Base-by-base conservation (phyloP, 2,797 vertebrate species). In the Chloroceryle amazona region DNA sequence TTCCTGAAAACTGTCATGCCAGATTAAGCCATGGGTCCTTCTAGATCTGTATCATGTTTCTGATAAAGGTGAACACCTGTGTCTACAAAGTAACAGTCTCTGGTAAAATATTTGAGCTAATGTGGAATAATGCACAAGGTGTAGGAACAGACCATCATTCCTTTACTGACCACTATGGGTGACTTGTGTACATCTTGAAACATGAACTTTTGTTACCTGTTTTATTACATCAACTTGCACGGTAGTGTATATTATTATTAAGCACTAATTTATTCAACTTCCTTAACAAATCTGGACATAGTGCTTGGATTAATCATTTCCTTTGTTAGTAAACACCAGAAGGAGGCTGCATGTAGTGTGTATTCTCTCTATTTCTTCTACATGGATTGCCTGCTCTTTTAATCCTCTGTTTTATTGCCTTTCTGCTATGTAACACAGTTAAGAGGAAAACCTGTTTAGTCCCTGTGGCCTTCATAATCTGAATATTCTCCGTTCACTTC, bases 11-110 rank as follows among this genome's bases (percentile, higher is more conserved):
- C 39, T 74, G 57, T 87, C 81, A 91, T 89, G 31, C 49, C 46
- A 88, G n/a, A 93, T 95, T 95, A 95, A 88, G 37, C 21, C 86
- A 52, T 58, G 96, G 71, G 79, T 55, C 85, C 75, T 84, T 91
- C 74, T 91, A 83, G 60, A 90, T 44, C 37, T 5, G 1, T 29
- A 42, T 31, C 7, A 37, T 4, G 1, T 41, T 85, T 94, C 87
- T 94, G 70, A 52, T 25, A 90, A 62, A 71, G 54, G 15, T 68
- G 67, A 83, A 89, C 20, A 82, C 11, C 10, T 83, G 47, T 23
- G 2, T 93, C 9, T 72, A 5, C 4, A 47, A 33, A 68, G 9
- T 51, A 91, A 84, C 29, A 12, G 52, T 29, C 23, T 79, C 7
- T 54, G 58, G 8, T 44, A 49, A 79, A 89, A 61, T 49, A 67